Evolutionary conservation across 2,797 vertebrate genomes (phyloP), one percentile per base, ranked within the genome.

Genomic region (Alcedo atthis): DNA sequence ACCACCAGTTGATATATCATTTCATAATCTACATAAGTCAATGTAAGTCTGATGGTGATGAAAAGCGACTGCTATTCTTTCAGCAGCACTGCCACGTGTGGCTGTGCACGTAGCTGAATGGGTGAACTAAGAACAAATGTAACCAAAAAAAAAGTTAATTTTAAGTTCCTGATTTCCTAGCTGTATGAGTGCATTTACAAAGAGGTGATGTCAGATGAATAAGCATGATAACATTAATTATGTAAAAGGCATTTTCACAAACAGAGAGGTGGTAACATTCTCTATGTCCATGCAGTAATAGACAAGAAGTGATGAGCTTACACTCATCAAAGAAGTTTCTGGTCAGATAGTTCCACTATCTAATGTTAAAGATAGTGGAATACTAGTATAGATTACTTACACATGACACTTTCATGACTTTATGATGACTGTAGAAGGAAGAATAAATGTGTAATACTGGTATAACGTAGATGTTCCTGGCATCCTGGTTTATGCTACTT

Each of bases 81-180:
- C 46, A 53, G 57, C 55, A 66, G 35, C 33, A 4, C 28, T 66
- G 46, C 43, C n/a, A 1, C 5, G 3, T 73, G 19, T 61, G 35
- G 45, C 33, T 30, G 26, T 0, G 1, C 10, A 5, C 6, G 1
- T 51, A 14, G n/a, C 42, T 73, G 37, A 66, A 48, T 8, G 19
- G 40, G 6, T 83, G 46, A 88, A 25, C 57, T 64, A 54, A 74
- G 22, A 81, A 11, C 17, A 84, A 58, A 58, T 77, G 24, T 3
- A 67, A 71, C 4, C 37, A 37, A 37, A 66, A 42, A 73, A 51
- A 21, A 49, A 9, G n/a, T 26, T 42, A 15, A n/a, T 62, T 89
- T 78, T 74, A 33, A 54, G 53, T 58, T 74, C 33, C 59, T 54
- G 6, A 35, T 73, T 61, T 83, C 33, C 28, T 88, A 61, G 10